Percentiles rank a stretch among this genome's conserved stretches.
These are phyloP conservation scores for Sinocyclocheilus grahami DNA, from an alignment of 2,113 vertebrate species.

Conservation along the genomic window DNA sequence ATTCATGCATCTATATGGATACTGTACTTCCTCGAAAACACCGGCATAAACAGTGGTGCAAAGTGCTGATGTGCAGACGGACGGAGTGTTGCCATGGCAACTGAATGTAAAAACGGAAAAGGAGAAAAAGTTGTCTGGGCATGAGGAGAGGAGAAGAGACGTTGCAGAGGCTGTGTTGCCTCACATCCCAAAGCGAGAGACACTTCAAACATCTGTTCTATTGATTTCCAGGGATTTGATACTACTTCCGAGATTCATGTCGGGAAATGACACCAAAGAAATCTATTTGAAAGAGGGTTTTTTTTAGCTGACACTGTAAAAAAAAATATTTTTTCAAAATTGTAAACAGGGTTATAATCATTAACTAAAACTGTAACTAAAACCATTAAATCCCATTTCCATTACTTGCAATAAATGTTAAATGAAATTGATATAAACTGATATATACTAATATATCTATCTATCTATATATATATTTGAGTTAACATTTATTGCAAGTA, in stretches of 20 bases:
- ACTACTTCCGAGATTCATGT: slow-evolving; percentile 11
- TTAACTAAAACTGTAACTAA: too few species aligned
- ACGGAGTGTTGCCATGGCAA: slow-evolving; percentile 73
- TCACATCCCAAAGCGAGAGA: slow-evolving; percentile 32
- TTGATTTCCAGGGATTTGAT: slow-evolving; percentile 32
- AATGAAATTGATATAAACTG: too few species aligned
- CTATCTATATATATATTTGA: too few species aligned
- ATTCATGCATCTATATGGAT: not conserved
- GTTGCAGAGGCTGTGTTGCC: slow-evolving; percentile 56
- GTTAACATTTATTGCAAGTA: too few species aligned
- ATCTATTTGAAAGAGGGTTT: not conserved
- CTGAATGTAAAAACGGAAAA: slow-evolving; percentile 51
- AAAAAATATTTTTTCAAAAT: too few species aligned
- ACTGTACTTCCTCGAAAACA: not conserved
- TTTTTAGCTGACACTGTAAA: too few species aligned
- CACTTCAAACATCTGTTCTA: not conserved
- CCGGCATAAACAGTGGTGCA: slow-evolving; percentile 13
- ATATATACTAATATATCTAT: too few species aligned
- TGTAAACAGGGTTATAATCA: too few species aligned
- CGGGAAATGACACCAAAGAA: not conserved
- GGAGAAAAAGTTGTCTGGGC: slow-evolving; percentile 58
- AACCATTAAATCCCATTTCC: too few species aligned
- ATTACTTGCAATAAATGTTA: too few species aligned
- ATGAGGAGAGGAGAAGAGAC: slow-evolving; percentile 56
- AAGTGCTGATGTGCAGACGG: slow-evolving; percentile 41